phyloP scores from a whole-genome alignment of 2,113 vertebrate species.

The Argyrosomus japonicus region DNA sequence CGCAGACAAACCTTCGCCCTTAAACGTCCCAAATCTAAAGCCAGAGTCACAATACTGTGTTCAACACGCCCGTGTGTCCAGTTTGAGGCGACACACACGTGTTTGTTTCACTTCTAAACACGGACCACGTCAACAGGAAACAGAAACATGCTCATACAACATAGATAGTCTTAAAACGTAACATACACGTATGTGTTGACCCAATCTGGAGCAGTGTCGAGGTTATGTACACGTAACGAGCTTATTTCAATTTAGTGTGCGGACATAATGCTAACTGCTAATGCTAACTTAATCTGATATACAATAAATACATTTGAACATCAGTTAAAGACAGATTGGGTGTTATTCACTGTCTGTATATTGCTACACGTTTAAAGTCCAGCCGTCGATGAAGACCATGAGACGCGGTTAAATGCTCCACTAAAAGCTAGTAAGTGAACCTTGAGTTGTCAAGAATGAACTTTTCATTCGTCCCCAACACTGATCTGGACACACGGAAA shows the following conservation, averaged over 20 bases:
- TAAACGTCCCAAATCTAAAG: neutral
- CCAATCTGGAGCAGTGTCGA: conserved; percentile 5
- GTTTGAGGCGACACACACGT: neutral
- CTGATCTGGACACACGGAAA: conserved; percentile 13
- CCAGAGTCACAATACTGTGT: conserved; percentile 2
- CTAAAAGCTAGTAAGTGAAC: neutral
- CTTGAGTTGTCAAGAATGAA: neutral
- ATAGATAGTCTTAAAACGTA: conserved; percentile 3
- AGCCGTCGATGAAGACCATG: neutral
- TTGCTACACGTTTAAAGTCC: neutral
- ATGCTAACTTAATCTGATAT: neutral
- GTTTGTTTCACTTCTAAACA: conserved; percentile 8
- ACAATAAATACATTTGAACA: neutral
- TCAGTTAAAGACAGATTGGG: neutral
- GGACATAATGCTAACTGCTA: conserved; percentile 1
- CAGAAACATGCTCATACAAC: conserved; percentile 31
- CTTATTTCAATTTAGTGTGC: neutral
- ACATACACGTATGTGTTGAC: neutral
- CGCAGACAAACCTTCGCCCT: neutral
- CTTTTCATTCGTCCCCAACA: neutral
- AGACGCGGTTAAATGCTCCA: neutral
- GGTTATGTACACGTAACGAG: neutral
- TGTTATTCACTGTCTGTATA: neutral
- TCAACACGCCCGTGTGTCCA: neutral
- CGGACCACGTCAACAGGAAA: conserved; percentile 4